Conservation (phyloP, 1,140 invertebrate genomes). For the Aphis craccivora region DNA sequence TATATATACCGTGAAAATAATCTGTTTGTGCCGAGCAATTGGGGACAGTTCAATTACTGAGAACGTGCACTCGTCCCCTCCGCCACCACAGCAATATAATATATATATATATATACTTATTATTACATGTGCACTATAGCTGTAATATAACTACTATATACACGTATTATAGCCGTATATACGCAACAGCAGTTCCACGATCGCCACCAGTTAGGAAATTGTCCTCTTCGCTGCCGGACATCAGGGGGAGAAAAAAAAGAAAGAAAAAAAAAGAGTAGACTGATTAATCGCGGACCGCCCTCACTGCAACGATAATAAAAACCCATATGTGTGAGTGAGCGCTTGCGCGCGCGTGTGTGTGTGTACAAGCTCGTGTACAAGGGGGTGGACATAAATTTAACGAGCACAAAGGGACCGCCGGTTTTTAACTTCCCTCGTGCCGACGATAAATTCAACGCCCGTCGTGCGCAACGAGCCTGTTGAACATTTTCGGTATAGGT, state of each 20-base stretch:
- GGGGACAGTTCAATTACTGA: conserved; percentile 49
- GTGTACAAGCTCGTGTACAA: neutral
- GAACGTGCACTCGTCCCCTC: neutral
- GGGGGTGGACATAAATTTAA: conserved; percentile 49
- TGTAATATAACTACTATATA: neutral
- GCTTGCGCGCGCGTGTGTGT: neutral
- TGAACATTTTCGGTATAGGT: neutral
- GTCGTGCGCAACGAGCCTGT: conserved; percentile 26
- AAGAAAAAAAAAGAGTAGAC: neutral
- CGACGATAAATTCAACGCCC: neutral
- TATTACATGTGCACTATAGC: neutral
- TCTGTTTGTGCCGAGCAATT: conserved; percentile 40
- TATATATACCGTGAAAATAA: neutral
- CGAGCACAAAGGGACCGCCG: conserved; percentile 34
- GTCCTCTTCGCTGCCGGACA: conserved; percentile 54
- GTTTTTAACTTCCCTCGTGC: conserved; percentile 1
- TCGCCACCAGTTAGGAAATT: conserved; percentile 27
- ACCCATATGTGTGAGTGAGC: conserved; percentile 24
- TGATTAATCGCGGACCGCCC: conserved; percentile 54
- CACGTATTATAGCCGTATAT: neutral
- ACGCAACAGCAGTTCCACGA: neutral
- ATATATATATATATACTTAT: neutral
- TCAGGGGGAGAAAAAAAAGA: neutral
- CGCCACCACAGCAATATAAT: neutral
- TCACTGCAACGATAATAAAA: conserved; percentile 28